Evolutionary conservation across 2,113 vertebrate genomes (phyloP).

Genomic region (Corythaeola cristata): DNA sequence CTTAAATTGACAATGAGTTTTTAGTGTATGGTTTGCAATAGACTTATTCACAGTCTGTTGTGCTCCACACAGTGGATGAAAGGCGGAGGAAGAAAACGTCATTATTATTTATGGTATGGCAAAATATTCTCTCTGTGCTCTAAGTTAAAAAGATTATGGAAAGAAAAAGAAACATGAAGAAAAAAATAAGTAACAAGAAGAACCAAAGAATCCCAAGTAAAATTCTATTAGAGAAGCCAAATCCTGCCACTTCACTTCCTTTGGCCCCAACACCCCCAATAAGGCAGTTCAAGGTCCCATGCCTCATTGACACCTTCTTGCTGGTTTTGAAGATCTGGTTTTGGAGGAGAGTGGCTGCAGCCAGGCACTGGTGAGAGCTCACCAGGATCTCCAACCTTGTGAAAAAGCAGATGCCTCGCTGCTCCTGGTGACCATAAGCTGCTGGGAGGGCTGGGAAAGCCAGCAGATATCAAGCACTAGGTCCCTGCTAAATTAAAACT

Average conservation of each 20-base stretch:
- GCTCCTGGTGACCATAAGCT: no score
- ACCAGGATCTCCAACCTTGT: not conserved
- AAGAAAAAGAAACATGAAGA: not conserved
- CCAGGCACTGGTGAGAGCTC: not conserved
- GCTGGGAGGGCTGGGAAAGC: no score
- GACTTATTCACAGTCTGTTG: not conserved
- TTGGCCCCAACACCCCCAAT: not conserved
- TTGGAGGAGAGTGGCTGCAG: not conserved
- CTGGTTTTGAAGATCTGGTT: not conserved
- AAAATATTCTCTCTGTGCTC: not conserved
- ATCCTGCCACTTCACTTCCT: not conserved
- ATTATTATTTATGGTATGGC: not conserved
- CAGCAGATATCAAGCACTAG: no score
- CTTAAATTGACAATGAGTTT: not conserved
- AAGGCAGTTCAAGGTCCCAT: not conserved
- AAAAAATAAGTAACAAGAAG: not conserved
- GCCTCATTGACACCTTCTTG: not conserved
- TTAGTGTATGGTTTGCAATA: not conserved
- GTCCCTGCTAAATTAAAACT: no score
- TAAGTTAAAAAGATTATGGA: not conserved
- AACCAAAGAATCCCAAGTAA: not conserved
- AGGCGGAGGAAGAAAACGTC: not conserved
- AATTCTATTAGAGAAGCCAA: not conserved
- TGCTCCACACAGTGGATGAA: not conserved
- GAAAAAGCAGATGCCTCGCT: no score